Conservation (phyloP, 2,797 vertebrate species). For the Brotula barbata region DNA sequence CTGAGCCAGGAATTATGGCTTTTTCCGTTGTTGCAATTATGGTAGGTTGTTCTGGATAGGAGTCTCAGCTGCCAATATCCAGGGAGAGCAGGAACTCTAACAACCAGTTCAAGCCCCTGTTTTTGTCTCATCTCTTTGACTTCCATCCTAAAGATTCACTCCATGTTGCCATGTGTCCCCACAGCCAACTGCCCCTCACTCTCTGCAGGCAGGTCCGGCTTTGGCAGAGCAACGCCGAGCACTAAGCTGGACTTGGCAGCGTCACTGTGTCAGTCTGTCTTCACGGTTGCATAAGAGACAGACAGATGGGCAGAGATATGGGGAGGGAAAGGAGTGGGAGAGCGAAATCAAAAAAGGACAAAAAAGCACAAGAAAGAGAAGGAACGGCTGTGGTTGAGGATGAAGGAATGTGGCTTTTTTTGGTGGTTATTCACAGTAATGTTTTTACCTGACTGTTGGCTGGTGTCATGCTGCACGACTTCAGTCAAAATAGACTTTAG, state of each 20-base stretch:
- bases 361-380: background rate
- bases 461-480: background rate
- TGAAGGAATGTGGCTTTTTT: constrained; percentile 33
- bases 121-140: constrained; percentile 32
- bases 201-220: constrained; percentile 33
- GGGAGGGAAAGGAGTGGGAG: constrained; percentile 34
- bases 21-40: constrained; percentile 58
- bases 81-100: constrained; percentile 19
- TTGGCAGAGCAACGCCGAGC: constrained; percentile 39
- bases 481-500: constrained; percentile 37
- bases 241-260: constrained; percentile 48
- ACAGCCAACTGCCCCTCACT: constrained; percentile 21
- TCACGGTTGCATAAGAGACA: constrained; percentile 53
- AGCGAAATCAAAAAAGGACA: constrained; percentile 30
- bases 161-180: constrained; percentile 40
- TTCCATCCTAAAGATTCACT: constrained; percentile 29
- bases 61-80: constrained; percentile 35
- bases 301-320: constrained; percentile 52
- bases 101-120: constrained; percentile 30
- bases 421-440: constrained; percentile 40
- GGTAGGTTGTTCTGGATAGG: constrained; percentile 38
- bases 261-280: constrained; percentile 41
- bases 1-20: constrained; percentile 42
- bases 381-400: constrained; percentile 9
- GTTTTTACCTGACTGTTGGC: constrained; percentile 54